A percentile compares a stretch with the other conserved stretches of the same genome.
These are phyloP conservation scores for Oreochromis grahami DNA, from an alignment of 2,797 vertebrate genomes.

Conservation along the genomic window DNA sequence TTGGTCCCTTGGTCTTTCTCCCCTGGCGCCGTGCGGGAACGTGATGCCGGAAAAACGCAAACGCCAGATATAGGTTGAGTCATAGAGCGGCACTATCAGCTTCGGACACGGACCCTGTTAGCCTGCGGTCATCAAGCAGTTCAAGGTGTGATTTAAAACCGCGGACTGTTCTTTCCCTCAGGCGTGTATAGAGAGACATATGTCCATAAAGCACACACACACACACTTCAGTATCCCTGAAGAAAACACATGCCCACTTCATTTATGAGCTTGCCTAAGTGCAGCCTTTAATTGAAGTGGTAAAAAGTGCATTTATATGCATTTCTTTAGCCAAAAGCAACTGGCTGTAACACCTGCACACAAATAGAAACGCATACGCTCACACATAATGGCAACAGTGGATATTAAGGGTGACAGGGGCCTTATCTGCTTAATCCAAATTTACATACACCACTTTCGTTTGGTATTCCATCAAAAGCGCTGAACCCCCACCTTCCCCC, in stretches of 20 bases:
- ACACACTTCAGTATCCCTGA: neutral
- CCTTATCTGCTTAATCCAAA: conserved; percentile 75
- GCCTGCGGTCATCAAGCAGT: conserved; percentile 41
- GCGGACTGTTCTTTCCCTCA: conserved; percentile 8
- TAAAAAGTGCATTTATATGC: conserved; percentile 64
- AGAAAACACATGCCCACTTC: conserved; percentile 3
- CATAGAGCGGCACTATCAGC: conserved; percentile 66
- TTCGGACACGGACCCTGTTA: conserved; percentile 41
- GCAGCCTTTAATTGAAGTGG: conserved; percentile 54
- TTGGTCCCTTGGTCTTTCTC: conserved; percentile 16
- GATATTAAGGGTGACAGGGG: conserved; percentile 66
- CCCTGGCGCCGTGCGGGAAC: conserved; percentile 11
- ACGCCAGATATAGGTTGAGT: conserved; percentile 54
- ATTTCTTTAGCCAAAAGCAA: conserved; percentile 49
- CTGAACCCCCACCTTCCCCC: conserved; percentile 21
- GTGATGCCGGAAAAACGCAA: conserved; percentile 7
- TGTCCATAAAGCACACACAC: neutral
- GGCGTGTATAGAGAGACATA: conserved; percentile 5
- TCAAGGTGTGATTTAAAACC: conserved; percentile 51
- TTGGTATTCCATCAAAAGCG: conserved; percentile 68
- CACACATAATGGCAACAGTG: conserved; percentile 62
- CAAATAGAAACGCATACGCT: neutral
- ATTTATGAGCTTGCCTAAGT: conserved; percentile 4
- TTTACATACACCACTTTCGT: conserved; percentile 77
- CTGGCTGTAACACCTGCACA: neutral